Evolutionary conservation across 2,888 invertebrate genomes (phyloP), one percentile per base, ranked within the genome.

Genomic region (Callinectes sapidus): DNA sequence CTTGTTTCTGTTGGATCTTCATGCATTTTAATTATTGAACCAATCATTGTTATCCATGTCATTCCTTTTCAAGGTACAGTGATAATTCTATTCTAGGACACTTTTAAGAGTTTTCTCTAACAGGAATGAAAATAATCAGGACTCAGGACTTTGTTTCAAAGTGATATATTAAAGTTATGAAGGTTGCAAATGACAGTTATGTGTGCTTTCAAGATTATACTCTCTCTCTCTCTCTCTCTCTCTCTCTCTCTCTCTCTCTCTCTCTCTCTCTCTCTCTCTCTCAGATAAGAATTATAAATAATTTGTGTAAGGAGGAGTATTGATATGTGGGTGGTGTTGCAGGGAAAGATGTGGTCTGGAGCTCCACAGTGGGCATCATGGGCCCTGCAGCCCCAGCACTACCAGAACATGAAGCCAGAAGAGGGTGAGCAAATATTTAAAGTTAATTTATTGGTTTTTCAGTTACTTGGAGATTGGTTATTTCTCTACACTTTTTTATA

Each of bases 291-390:
- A n/a, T n/a, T n/a, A n/a, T n/a, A 48, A 48, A 48, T 48, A 10
- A 48, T 0, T 8, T 48, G 48, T 48, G 5, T 48, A 10, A 48
- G 8, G 0, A 48, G 48, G 39, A 66, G 90, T 55, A 16, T 3
- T 28, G 54, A 35, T 39, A 48, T 16, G 23, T 85, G 32, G 28
- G 14, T 23, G 18, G 13, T 81, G 81, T 81, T 81, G 23, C 81
- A 81, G 81, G 39, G 54, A 13, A 91, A 23, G 23, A 94, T 94
- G 94, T 94, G 94, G 94, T 94, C 94, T 2, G 94, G 94, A 39
- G 92, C 94, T 8, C 94, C 94, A n/a, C 94, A 94, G 61, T 94
- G 94, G 94, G 91, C 94, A 0, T 92, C 94, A 35, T 94, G 94
- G 94, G 92, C 94, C 87, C 81, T 94, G 28, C 94, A 94, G 90